phyloP scores from a whole-genome alignment of 2,888 invertebrate genomes.

The Fragum sueziense region DNA sequence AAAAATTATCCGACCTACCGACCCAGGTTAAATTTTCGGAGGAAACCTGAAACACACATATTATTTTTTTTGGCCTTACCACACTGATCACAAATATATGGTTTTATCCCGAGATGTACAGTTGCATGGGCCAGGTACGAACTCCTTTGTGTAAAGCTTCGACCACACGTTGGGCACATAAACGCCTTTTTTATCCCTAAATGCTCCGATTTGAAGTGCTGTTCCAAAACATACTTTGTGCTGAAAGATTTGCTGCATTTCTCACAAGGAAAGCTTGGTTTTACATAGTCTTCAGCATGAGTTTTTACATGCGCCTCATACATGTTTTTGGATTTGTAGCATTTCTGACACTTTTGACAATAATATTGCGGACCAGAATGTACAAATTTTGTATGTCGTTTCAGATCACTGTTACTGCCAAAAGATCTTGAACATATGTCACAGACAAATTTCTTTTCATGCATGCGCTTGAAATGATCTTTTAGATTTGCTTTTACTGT shows the following conservation, averaged over 20 bases:
- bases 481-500: constrained; percentile 59
- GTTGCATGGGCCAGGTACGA: constrained; percentile 74
- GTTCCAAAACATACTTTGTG: constrained; percentile 70
- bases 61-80: constrained; percentile 54
- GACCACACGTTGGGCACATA: constrained; percentile 74
- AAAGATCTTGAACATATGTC: constrained; percentile 69
- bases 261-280: constrained; percentile 70
- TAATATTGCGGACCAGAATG: constrained; percentile 61
- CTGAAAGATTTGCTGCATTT: constrained; percentile 72
- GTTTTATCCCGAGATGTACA: constrained; percentile 74
- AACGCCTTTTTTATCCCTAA: constrained; percentile 70
- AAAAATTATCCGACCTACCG: too few species aligned
- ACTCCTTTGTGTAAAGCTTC: constrained; percentile 72
- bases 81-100: constrained; percentile 75
- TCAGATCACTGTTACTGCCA: constrained; percentile 69
- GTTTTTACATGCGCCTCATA: constrained; percentile 65
- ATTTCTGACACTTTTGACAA: constrained; percentile 73
- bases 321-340: constrained; percentile 69
- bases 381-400: constrained; percentile 67
- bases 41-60: too few species aligned
- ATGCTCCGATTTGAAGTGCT: constrained; percentile 74
- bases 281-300: constrained; percentile 69
- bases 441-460: constrained; percentile 67
- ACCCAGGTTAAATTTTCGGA: too few species aligned
- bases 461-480: constrained; percentile 68